A percentile compares a stretch with the other conserved stretches of the same genome.
phyloP scores from a whole-genome alignment of 2,113 vertebrate species.

The Empidonax alnorum region DNA sequence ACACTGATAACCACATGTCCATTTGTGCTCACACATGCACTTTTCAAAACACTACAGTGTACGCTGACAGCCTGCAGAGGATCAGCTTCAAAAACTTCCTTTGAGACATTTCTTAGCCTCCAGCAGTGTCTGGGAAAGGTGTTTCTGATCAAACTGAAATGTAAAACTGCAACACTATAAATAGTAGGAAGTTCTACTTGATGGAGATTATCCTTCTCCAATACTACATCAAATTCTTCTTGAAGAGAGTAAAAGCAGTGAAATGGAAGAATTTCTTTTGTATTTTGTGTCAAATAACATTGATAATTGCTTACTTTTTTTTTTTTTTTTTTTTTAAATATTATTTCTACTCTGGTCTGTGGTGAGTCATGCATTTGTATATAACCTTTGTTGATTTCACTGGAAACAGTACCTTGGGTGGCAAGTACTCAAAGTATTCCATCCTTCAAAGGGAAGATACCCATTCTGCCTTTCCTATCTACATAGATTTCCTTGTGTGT shows the following conservation, averaged over 20 bases:
- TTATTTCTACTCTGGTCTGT: background rate
- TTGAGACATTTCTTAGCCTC: constrained; percentile 3
- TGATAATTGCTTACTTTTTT: background rate
- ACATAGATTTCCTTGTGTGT: background rate
- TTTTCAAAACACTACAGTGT: background rate
- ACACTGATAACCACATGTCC: background rate
- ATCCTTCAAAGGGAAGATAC: background rate
- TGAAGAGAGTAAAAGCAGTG: background rate
- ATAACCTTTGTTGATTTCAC: background rate
- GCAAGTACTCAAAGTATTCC: background rate
- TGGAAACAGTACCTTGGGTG: background rate
- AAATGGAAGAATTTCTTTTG: background rate
- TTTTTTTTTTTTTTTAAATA: background rate
- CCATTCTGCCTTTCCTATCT: background rate
- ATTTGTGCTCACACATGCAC: background rate
- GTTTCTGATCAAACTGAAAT: constrained; percentile 27
- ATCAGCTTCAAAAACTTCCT: background rate
- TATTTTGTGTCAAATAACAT: background rate
- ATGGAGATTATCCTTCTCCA: background rate
- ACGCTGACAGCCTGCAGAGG: background rate
- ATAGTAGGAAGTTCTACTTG: background rate
- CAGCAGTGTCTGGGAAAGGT: background rate
- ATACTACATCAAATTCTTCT: background rate
- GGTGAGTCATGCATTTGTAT: background rate
- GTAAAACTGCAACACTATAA: background rate